A percentile compares a stretch with the other conserved stretches of the same genome.
Conservation (phyloP, 2,888 invertebrate genomes). For the Ischnus inquisitorius region DNA sequence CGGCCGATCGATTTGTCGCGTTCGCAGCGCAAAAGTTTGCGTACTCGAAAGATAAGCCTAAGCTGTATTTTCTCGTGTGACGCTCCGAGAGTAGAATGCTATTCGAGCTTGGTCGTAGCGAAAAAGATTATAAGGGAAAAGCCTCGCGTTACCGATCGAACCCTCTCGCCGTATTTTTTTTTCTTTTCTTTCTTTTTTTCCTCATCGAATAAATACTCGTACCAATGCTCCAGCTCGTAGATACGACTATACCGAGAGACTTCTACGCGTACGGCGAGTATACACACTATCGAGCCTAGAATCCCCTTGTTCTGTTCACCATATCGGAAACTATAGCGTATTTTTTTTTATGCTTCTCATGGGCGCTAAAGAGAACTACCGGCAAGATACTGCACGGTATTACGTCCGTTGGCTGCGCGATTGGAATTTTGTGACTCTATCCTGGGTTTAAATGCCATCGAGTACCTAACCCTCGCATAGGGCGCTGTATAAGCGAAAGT, state of each 20-base stretch:
- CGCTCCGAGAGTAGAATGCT: constrained; percentile 11
- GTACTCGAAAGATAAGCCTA: constrained; percentile 37
- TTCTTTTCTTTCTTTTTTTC: constrained; percentile 28
- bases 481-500: constrained; percentile 28
- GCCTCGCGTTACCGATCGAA: constrained; percentile 1
- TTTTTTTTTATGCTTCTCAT: constrained; percentile 27
- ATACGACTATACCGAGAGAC: background rate
- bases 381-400: constrained; percentile 26
- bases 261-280: background rate
- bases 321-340: constrained; percentile 32
- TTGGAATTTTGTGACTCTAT: constrained; percentile 47
- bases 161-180: constrained; percentile 19
- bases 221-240: constrained; percentile 7
- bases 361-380: constrained; percentile 21
- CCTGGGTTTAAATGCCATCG: constrained; percentile 59
- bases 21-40: constrained; percentile 20
- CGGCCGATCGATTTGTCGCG: constrained; percentile 39
- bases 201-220: constrained; percentile 2
- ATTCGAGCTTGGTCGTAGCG: background rate
- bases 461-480: background rate
- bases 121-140: constrained; percentile 44
- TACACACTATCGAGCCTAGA: constrained; percentile 26
- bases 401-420: constrained; percentile 41
- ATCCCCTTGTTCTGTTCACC: constrained; percentile 12
- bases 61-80: constrained; percentile 36